phyloP scores from a whole-genome alignment of 2,113 vertebrate genomes.

The Lates calcarifer region DNA sequence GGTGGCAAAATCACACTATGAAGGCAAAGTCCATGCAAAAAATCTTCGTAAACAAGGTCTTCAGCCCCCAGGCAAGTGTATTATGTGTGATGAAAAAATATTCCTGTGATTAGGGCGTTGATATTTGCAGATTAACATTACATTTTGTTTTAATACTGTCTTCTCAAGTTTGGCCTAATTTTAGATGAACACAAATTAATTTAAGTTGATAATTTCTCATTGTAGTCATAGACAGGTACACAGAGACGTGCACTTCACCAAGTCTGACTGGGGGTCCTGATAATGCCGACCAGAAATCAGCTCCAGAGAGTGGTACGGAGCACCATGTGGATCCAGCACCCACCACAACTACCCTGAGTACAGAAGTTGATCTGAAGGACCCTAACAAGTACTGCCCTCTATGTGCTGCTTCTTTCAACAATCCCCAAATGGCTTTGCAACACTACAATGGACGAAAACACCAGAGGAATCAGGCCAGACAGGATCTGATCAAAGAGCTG shows the following conservation, averaged over 20 bases:
- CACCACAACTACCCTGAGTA: background rate
- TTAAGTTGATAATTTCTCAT: conserved; percentile 4
- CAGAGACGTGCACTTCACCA: conserved; percentile 8
- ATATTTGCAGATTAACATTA: background rate
- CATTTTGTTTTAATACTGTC: background rate
- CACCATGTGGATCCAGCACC: conserved; percentile 5
- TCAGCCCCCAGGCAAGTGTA: conserved; percentile 58
- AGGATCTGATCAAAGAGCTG: conserved; percentile 81
- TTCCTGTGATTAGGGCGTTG: background rate
- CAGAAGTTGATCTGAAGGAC: conserved; percentile 81
- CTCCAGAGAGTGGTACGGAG: conserved; percentile 13
- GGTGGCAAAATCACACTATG: conserved; percentile 85
- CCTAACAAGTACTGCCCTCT: conserved; percentile 85
- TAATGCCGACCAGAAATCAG: conserved; percentile 18
- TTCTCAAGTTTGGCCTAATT: background rate
- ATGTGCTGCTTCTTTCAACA: conserved; percentile 87
- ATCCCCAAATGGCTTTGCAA: conserved; percentile 83
- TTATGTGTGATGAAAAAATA: background rate
- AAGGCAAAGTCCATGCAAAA: conserved; percentile 87
- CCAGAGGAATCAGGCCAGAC: conserved; percentile 85
- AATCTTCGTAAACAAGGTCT: conserved; percentile 79
- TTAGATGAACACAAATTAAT: background rate
- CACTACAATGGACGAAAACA: conserved; percentile 90
- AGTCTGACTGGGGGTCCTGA: conserved; percentile 12
- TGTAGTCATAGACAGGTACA: conserved; percentile 23